A percentile compares a stretch with the other conserved stretches of the same genome.
phyloP scores from a whole-genome alignment of 2,888 invertebrate species.

The Caenorhabditis angaria region DNA sequence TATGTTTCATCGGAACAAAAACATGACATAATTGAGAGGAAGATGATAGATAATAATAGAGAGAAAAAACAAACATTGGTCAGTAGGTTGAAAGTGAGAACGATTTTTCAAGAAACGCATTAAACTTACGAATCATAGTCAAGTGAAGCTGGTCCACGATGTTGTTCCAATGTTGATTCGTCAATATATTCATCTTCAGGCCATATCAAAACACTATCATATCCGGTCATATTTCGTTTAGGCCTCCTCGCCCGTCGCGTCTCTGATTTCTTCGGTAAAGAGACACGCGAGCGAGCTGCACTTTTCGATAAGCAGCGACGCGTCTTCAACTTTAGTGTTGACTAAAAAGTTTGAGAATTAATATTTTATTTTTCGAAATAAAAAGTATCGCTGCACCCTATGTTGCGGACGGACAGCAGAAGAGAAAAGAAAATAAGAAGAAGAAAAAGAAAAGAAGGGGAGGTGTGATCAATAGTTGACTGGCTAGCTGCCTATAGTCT shows the following conservation, averaged over 20 bases:
- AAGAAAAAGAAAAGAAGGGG: conserved; percentile 10
- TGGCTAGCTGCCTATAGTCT: conserved; percentile 16
- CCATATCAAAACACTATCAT: conserved; percentile 36
- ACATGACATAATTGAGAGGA: background rate
- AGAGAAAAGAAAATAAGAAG: conserved; percentile 8
- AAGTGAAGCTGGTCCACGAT: conserved; percentile 42
- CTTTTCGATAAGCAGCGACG: background rate
- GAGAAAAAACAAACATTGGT: background rate
- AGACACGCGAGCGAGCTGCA: conserved; percentile 1
- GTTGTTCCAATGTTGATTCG: conserved; percentile 39
- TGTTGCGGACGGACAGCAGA: background rate
- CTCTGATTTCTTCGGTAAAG: background rate
- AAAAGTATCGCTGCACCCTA: conserved; percentile 8
- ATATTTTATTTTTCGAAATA: background rate
- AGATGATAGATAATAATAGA: conserved; percentile 4
- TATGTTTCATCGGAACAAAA: background rate
- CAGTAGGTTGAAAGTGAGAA: background rate
- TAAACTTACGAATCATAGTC: conserved; percentile 56
- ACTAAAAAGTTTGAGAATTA: background rate
- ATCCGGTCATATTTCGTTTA: background rate
- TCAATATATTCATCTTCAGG: conserved; percentile 45
- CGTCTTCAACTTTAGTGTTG: conserved; percentile 2
- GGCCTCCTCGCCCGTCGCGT: background rate
- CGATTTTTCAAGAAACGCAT: no score
- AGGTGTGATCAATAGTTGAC: conserved; percentile 43